These are phyloP conservation scores for Gadus chalcogrammus DNA, from an alignment of 2,113 vertebrate species.

Conservation along the genomic window DNA sequence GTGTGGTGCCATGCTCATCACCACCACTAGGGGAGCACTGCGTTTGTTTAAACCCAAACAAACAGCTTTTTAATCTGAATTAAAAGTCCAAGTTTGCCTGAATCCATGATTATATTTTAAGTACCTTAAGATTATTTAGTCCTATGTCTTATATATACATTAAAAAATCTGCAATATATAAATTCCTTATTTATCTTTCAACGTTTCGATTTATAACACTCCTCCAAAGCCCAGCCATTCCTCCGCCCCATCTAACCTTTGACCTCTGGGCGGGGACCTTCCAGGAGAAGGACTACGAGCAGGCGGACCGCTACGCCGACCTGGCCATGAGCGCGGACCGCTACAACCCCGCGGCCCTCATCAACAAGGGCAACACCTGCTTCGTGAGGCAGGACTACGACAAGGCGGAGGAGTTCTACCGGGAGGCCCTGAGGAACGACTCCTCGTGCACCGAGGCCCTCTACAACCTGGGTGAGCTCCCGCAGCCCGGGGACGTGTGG, in stretches of 20 bases:
- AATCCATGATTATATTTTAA: no score
- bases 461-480: constrained; percentile 86
- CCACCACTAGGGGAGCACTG: no score
- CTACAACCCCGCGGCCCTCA: constrained; percentile 92
- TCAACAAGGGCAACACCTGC: constrained; percentile 94
- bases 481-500: no score
- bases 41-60: no score
- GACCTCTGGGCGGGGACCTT: background rate
- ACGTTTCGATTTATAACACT: background rate
- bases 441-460: constrained; percentile 95
- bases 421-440: constrained; percentile 93
- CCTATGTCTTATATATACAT: no score
- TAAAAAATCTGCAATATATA: no score
- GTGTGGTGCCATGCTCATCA: no score
- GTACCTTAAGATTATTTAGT: no score
- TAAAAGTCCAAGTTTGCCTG: no score
- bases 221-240: no score
- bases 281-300: constrained; percentile 89
- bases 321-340: constrained; percentile 90
- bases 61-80: no score
- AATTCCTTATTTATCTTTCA: no score
- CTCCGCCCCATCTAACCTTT: background rate
- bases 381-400: constrained; percentile 86
- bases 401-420: constrained; percentile 94
- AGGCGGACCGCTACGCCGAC: constrained; percentile 90